These are phyloP conservation scores for Lagocephalus sceleratus DNA, from an alignment of 2,797 vertebrate genomes.

Conservation along the genomic window DNA sequence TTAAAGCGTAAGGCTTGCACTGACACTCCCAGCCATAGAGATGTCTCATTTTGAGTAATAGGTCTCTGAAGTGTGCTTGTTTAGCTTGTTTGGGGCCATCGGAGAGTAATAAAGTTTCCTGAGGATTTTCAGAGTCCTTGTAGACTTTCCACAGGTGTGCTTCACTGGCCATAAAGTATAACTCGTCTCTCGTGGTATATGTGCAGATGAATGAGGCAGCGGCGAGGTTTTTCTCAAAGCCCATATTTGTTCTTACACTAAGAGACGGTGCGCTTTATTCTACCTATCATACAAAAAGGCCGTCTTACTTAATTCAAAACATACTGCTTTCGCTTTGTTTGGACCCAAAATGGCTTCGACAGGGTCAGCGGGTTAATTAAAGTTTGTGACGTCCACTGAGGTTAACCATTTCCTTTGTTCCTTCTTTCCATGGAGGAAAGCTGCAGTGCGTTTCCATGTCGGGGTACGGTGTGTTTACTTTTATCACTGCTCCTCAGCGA, in stretches of 20 bases:
- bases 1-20: conserved; percentile 37
- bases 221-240: conserved; percentile 25
- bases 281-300: conserved; percentile 9
- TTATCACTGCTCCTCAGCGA: conserved; percentile 54
- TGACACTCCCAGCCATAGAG: conserved; percentile 50
- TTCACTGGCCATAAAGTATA: conserved; percentile 64
- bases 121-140: conserved; percentile 57
- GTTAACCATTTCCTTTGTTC: conserved; percentile 67
- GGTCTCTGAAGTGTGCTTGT: conserved; percentile 77
- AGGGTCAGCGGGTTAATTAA: conserved; percentile 41
- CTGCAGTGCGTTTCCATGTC: conserved; percentile 56
- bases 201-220: conserved; percentile 44
- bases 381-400: conserved; percentile 48
- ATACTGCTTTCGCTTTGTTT: conserved; percentile 46
- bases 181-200: conserved; percentile 38
- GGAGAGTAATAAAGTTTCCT: conserved; percentile 68
- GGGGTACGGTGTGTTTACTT: conserved; percentile 66
- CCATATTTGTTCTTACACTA: conserved; percentile 25
- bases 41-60: conserved; percentile 77
- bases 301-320: conserved; percentile 42
- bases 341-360: conserved; percentile 41
- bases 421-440: conserved; percentile 31
- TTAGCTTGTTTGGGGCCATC: conserved; percentile 69
- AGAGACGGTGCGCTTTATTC: conserved; percentile 4
- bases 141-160: conserved; percentile 67